Base-by-base conservation (phyloP, 2,888 invertebrate species). In the Rhimphoctona megacephalus region DNA sequence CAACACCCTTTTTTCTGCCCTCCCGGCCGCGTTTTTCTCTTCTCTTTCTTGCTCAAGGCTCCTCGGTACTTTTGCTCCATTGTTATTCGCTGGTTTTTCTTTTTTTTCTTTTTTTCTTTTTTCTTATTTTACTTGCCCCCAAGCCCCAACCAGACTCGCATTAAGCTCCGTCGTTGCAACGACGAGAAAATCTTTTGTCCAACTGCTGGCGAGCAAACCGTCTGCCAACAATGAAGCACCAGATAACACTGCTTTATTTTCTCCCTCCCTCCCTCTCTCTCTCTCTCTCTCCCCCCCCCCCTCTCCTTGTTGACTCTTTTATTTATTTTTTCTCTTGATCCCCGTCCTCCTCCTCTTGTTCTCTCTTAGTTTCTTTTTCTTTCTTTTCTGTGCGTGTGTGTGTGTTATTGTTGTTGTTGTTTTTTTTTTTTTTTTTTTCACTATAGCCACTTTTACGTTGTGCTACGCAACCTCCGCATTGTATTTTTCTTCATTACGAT, bases 181-280 rank as follows among this genome's bases (percentile, higher is more conserved):
- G 73, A 81, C 74, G 81, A 84, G 81, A 73, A 61, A 61, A 81
- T 86, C 81, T 81, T 86, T 86, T 86, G 84, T 86, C 84, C 81
- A 36, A 81, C 64, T 52, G 30, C 49, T 19, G 83, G 70, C 64
- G 64, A 64, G 72, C 57, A 77, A 72, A 81, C 69, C 77, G 66
- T 80, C 80, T 33, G 72, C 83, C 69, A 84, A 86, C 86, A 86
- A 84, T 73, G 73, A 81, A 61, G n/a, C 80, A 49, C 54, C 83
- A 69, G 83, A 86, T 85, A 85, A 81, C 78, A 74, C 78, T 78
- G 72, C 33, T 19, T 33, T 76, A 33, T 76, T 70, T 61, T 70
- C 80, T 78, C 19, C 52, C 14, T 49, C 30, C 46, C 5, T 49
- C 43, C 49, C 46, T 49, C 76, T 77, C 39, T 43, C 69, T 43